These are phyloP conservation scores for Patiria miniata DNA, from an alignment of 35 echinoderm and acorn worm genomes.

Conservation along the genomic window DNA sequence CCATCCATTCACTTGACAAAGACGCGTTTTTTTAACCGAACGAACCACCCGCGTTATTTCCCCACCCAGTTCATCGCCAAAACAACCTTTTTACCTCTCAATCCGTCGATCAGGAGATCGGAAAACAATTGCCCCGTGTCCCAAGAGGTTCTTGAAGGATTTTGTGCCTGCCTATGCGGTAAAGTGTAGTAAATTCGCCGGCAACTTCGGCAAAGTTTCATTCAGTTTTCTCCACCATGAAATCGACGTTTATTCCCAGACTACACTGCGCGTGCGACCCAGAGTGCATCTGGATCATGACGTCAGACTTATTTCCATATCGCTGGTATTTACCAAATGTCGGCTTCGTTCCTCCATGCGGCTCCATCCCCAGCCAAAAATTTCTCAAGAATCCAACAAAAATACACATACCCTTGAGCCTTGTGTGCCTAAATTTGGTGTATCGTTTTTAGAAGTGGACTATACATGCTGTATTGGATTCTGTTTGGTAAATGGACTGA, in stretches of 20 bases:
- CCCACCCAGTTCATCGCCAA: not conserved
- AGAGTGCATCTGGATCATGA: slow-evolving; percentile 3
- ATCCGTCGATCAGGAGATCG: not conserved
- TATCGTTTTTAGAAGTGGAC: no score
- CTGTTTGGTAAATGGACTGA: no score
- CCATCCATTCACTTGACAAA: slow-evolving; percentile 28
- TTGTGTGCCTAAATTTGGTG: no score
- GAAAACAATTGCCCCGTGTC: not conserved
- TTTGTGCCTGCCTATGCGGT: not conserved
- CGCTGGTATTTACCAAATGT: no score
- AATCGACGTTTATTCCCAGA: not conserved
- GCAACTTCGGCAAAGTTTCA: not conserved
- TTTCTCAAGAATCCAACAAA: no score
- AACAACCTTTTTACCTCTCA: not conserved
- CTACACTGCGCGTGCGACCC: not conserved
- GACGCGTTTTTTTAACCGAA: slow-evolving; percentile 13
- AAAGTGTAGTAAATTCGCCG: slow-evolving; percentile 16
- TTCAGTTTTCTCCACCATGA: slow-evolving; percentile 25
- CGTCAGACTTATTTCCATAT: no score
- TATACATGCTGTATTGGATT: no score
- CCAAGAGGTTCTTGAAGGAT: not conserved
- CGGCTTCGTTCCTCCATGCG: no score
- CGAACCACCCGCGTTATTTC: not conserved
- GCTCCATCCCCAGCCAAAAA: no score
- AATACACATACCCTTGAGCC: no score